Evolutionary conservation across 2,797 vertebrate genomes (phyloP).

Genomic region (Hydrocynus forskahlii): DNA sequence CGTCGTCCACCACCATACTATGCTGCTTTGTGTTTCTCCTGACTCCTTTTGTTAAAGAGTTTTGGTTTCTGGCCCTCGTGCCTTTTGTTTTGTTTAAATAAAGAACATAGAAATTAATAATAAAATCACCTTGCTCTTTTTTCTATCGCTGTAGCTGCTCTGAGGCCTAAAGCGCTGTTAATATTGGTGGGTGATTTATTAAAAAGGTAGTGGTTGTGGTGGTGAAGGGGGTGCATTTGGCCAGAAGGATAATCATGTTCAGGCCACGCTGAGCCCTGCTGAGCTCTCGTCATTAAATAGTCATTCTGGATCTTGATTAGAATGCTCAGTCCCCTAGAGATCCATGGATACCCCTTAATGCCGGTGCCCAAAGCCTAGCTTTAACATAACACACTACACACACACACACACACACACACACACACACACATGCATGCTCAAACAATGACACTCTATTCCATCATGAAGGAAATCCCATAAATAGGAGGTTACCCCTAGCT

Average conservation of each 20-base stretch:
- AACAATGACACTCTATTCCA: slow-evolving; percentile 32
- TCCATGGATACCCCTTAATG: slow-evolving; percentile 65
- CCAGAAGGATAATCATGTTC: slow-evolving; percentile 75
- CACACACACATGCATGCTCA: slow-evolving; percentile 3
- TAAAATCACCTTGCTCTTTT: slow-evolving; percentile 9
- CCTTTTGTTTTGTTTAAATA: too few relatives aligned
- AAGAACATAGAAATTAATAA: too few relatives aligned
- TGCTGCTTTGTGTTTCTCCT: too few relatives aligned
- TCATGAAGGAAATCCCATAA: slow-evolving; percentile 37
- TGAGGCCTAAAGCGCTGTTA: slow-evolving; percentile 5
- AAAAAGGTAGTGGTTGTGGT: neutral
- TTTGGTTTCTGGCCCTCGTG: too few relatives aligned
- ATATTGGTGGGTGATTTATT: slow-evolving; percentile 35
- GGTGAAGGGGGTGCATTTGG: slow-evolving; percentile 27
- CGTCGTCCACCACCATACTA: too few relatives aligned
- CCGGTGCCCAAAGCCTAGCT: slow-evolving; percentile 72
- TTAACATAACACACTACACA: slow-evolving; percentile 18
- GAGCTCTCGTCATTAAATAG: slow-evolving; percentile 78
- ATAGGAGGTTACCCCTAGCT: neutral
- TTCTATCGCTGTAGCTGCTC: neutral
- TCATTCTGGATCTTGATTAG: slow-evolving; percentile 78
- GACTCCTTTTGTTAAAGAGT: too few relatives aligned
- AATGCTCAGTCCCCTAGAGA: slow-evolving; percentile 76
- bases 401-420: slow-evolving; percentile 14
- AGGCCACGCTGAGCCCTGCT: slow-evolving; percentile 45